Evolutionary conservation across 2,113 vertebrate species (phyloP).

Genomic region (Hippocampus guttulatus): DNA sequence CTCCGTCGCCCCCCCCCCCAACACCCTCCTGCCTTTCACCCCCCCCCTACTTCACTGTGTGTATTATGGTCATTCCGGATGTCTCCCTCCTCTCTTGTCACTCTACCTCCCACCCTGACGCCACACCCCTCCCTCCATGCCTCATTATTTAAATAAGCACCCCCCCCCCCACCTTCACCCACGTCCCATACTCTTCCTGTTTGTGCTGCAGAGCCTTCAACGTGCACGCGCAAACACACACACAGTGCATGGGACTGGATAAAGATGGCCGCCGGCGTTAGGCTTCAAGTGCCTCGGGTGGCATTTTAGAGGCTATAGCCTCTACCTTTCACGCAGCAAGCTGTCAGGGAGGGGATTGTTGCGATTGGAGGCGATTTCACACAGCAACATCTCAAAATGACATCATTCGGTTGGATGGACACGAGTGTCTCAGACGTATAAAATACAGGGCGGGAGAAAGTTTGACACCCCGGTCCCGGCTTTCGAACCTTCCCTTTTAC

Average conservation of each 20-base stretch:
- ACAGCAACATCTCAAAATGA: neutral
- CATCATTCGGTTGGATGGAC: neutral
- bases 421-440: neutral
- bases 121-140: neutral
- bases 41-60: conserved; percentile 10
- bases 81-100: conserved; percentile 41
- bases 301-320: neutral
- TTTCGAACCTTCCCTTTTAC: neutral
- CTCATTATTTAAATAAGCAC: conserved; percentile 8
- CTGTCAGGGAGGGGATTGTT: neutral
- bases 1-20: conserved; percentile 21
- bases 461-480: neutral
- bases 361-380: neutral
- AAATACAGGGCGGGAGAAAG: neutral
- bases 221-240: neutral
- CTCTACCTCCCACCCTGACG: conserved; percentile 35
- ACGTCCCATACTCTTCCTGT: neutral
- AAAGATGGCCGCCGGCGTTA: neutral
- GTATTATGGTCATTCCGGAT: conserved; percentile 25
- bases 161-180: too few species aligned
- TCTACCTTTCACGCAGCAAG: neutral
- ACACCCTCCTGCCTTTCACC: conserved; percentile 8
- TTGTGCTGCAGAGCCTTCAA: conserved; percentile 44
- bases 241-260: neutral
- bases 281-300: neutral